These are phyloP conservation scores for Lampris megalopsis DNA, from an alignment of 2,113 vertebrate species.

Conservation along the genomic window DNA sequence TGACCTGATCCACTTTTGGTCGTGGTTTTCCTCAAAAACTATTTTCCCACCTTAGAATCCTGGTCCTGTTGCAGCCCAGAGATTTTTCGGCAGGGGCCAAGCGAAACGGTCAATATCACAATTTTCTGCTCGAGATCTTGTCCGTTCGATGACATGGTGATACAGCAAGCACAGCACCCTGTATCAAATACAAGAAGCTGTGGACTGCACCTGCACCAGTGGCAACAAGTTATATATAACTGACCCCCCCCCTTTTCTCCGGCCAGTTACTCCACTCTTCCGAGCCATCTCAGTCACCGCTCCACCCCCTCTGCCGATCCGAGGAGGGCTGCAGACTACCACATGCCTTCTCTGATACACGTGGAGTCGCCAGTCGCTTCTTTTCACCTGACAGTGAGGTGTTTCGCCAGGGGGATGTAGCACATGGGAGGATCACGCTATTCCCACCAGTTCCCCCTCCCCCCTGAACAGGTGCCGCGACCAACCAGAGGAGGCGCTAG, in stretches of 20 bases:
- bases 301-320: too few species aligned
- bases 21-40: constrained; percentile 56
- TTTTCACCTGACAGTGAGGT: too few species aligned
- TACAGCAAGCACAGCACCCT: constrained; percentile 51
- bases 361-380: too few species aligned
- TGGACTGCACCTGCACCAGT: constrained; percentile 36
- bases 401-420: too few species aligned
- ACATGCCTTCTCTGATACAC: too few species aligned
- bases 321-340: too few species aligned
- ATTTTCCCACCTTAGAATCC: constrained; percentile 64
- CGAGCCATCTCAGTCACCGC: too few species aligned
- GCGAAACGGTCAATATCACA: constrained; percentile 68
- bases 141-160: constrained; percentile 66
- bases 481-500: too few species aligned
- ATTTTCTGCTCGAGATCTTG: constrained; percentile 72
- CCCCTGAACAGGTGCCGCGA: too few species aligned
- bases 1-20: constrained; percentile 60
- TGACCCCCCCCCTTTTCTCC: neutral
- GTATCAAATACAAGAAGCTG: constrained; percentile 52
- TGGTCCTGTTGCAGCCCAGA: constrained; percentile 43
- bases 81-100: constrained; percentile 51
- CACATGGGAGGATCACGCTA: too few species aligned
- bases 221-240: constrained; percentile 19
- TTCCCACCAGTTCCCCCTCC: too few species aligned
- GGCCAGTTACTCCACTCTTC: too few species aligned